These are phyloP conservation scores for Galaxea fascicularis DNA, from an alignment of 92 coral and sea anemone species.

Conservation along the genomic window DNA sequence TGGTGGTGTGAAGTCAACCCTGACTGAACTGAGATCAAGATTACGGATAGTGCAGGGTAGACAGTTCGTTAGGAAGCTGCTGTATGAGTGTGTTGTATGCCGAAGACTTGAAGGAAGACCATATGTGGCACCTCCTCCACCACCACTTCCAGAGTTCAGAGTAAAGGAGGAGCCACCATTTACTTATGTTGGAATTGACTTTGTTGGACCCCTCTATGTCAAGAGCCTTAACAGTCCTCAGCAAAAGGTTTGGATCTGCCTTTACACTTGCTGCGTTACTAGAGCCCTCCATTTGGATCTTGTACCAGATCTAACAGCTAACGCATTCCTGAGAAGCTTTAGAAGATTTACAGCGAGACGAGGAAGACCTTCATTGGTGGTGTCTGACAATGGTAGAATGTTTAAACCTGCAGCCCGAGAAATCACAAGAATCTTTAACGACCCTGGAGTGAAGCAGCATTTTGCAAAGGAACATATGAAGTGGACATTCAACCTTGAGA, in stretches of 20 bases:
- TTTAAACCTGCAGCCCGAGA: constrained; percentile 58
- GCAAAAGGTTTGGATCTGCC: no score
- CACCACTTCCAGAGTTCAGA: constrained; percentile 21
- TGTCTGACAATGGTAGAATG: constrained; percentile 64
- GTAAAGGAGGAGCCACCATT: constrained; percentile 24
- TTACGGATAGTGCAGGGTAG: constrained; percentile 42
- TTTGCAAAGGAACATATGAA: no score
- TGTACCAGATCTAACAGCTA: constrained; percentile 46
- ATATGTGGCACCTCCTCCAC: constrained; percentile 1
- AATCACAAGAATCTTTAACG: constrained; percentile 20
- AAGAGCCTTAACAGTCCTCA: no score
- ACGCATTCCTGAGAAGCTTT: constrained; percentile 53
- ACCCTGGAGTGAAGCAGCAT: constrained; percentile 28
- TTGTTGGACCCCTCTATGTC: no score
- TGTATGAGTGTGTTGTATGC: constrained; percentile 35
- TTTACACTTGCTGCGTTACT: no score
- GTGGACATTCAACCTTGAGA: constrained; percentile 56
- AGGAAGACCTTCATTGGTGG: constrained; percentile 31
- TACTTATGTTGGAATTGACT: no score
- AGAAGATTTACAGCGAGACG: constrained; percentile 60
- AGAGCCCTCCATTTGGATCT: no score
- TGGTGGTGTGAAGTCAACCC: constrained; percentile 59
- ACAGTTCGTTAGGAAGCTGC: constrained; percentile 41
- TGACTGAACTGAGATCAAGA: constrained; percentile 35
- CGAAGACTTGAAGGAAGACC: constrained; percentile 47